phyloP scores from a whole-genome alignment of 2,113 vertebrate species.

The Beaufortia kweichowensis region DNA sequence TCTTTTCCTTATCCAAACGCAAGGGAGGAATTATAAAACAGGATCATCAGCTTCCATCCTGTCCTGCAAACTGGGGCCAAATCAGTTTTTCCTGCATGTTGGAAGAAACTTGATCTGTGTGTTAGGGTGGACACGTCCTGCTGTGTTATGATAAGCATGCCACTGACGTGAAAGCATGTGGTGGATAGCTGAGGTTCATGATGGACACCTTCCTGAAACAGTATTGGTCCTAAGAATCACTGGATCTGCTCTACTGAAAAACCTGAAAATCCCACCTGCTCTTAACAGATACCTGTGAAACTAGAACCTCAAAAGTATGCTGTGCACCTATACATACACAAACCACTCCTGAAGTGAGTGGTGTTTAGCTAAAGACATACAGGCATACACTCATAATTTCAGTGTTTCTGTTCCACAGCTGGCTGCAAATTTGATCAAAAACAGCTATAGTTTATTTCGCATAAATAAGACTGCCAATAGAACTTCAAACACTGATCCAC shows the following conservation, averaged over 20 bases:
- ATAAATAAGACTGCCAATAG: conserved; percentile 13
- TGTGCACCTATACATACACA: background rate
- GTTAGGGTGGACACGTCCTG: background rate
- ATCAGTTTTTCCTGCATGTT: conserved; percentile 37
- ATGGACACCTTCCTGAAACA: conserved; percentile 17
- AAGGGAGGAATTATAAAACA: background rate
- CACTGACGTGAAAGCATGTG: background rate
- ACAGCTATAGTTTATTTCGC: conserved; percentile 26
- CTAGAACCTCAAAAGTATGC: background rate
- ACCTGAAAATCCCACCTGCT: conserved; percentile 31
- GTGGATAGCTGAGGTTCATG: conserved; percentile 6
- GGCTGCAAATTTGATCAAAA: conserved; percentile 1
- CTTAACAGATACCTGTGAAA: background rate
- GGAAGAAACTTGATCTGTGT: conserved; percentile 40
- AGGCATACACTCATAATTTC: background rate
- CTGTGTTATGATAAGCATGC: conserved; percentile 32
- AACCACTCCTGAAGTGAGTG: background rate
- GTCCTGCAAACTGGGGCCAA: background rate
- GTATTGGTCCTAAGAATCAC: background rate
- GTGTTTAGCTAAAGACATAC: background rate
- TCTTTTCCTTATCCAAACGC: conserved; percentile 9
- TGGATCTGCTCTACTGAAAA: background rate
- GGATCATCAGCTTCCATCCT: background rate
- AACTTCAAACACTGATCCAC: conserved; percentile 23
- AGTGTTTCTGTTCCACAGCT: background rate